Evolutionary conservation across 1,140 invertebrate species (phyloP).

Genomic region (Agrilus planipennis): DNA sequence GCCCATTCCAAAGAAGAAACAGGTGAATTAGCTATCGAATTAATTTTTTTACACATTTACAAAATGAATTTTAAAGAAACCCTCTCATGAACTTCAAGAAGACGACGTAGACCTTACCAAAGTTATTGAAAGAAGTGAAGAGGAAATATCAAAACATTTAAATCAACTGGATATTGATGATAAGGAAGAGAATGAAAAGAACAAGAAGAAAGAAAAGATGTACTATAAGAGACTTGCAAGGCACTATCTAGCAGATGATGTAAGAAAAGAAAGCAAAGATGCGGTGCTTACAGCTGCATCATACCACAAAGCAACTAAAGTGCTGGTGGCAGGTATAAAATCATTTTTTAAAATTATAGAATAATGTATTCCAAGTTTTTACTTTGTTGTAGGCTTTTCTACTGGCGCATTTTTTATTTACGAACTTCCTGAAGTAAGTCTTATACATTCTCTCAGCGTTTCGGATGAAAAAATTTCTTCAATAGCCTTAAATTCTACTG

Average conservation of each 20-base stretch:
- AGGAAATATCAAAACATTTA: constrained; percentile 37
- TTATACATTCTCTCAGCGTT: constrained; percentile 84
- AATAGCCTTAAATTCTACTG: constrained; percentile 69
- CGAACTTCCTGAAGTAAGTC: constrained; percentile 83
- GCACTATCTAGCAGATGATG: constrained; percentile 60
- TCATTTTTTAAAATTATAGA: background rate
- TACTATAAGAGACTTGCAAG: constrained; percentile 54
- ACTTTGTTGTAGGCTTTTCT: constrained; percentile 48
- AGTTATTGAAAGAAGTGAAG: constrained; percentile 36
- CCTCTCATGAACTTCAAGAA: constrained; percentile 37
- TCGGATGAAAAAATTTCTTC: constrained; percentile 69
- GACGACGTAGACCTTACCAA: constrained; percentile 43
- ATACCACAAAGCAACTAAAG: constrained; percentile 65
- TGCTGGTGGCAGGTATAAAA: constrained; percentile 57
- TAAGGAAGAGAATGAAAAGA: constrained; percentile 27
- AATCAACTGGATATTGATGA: constrained; percentile 35
- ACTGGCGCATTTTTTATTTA: constrained; percentile 81
- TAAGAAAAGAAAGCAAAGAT: constrained; percentile 46
- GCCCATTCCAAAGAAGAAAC: constrained; percentile 23
- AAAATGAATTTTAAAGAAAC: constrained; percentile 13
- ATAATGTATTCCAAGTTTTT: background rate
- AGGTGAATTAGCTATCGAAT: background rate
- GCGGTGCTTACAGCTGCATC: constrained; percentile 60
- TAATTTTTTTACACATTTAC: background rate
- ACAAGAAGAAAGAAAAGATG: constrained; percentile 41